These are phyloP conservation scores for Caiman crocodilus DNA, from an alignment of 2,797 vertebrate species.

Conservation along the genomic window DNA sequence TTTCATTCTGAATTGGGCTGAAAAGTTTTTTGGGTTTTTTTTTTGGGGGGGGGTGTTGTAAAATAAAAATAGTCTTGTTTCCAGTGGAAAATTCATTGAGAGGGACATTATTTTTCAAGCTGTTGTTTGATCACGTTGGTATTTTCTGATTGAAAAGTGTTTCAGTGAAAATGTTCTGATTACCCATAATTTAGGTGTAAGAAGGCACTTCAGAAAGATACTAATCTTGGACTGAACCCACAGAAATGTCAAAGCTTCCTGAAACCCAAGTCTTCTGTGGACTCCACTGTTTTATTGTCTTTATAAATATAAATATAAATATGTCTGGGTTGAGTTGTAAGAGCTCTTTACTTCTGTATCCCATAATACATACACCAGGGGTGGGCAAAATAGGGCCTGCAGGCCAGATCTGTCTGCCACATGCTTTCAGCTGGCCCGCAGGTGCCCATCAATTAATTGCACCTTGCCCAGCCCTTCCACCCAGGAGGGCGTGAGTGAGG, in stretches of 20 bases:
- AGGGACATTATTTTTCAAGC: not conserved
- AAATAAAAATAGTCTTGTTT: rapidly evolving
- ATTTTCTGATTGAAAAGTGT: not conserved
- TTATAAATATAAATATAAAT: not conserved
- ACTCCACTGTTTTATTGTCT: not conserved
- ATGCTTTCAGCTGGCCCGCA: no score
- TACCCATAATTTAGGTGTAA: not conserved
- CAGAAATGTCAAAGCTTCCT: not conserved
- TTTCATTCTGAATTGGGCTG: not conserved
- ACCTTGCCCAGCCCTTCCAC: no score
- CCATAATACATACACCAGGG: not conserved
- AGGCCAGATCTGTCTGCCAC: no score
- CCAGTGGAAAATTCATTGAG: not conserved
- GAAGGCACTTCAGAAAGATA: not conserved
- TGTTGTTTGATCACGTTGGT: not conserved
- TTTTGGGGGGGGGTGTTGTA: no score
- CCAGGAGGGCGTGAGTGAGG: no score
- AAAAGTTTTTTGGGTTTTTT: not conserved
- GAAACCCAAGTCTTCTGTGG: not conserved
- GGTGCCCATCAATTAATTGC: no score
- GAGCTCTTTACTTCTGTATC: not conserved
- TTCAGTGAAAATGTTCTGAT: not conserved
- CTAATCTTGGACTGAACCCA: not conserved
- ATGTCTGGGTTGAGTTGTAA: not conserved
- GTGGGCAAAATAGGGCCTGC: no score